Base-by-base conservation (phyloP, 2,888 invertebrate genomes). In the Xestia c-nigrum region DNA sequence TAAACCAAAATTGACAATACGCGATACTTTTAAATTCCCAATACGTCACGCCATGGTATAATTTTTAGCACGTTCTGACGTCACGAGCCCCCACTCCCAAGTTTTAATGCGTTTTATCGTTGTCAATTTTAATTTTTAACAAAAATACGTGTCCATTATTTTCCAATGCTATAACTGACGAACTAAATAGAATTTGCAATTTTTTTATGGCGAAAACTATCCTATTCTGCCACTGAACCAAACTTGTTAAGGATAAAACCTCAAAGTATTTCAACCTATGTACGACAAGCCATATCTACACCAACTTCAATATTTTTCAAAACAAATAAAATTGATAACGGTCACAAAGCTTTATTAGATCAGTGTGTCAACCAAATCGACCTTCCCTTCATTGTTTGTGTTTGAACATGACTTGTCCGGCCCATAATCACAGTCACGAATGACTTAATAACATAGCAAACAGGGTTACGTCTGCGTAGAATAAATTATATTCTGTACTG, bases 371-470 rank as follows among this genome's bases (percentile, higher is more conserved):
- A 76, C 47, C 55, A 46, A 76, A 55, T 16, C 43, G 63, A 57
- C 63, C 77, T 79, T 77, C 40, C 47, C 43, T 67, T 78, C 74
- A 21, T 46, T 81, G 40, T 82, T 71, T 50, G 19, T 66, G 64
- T 76, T 65, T 72, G 38, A 67, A 66, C 73, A 80, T 74, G 74
- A 84, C 38, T 74, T 21, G 65, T 77, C 31, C 59, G 55, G n/a
- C 72, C 65, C 61, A 47, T 65, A 73, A 73, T 75, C 73, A 87
- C n/a, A 57, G 64, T 74, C 79, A 79, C 72, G 75, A 76, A 73
- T 79, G 65, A 78, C 78, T 76, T 78, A 47, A 79, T 87, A 75
- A 74, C 65, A 19, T 47, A 24, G 31, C 55, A 85, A 74, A 75
- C 65, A 63, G 50, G 38, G 57, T 61, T 66, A 14, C 21, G 24